Evolutionary conservation across 2,797 vertebrate species (phyloP).

Genomic region (Geotria australis): DNA sequence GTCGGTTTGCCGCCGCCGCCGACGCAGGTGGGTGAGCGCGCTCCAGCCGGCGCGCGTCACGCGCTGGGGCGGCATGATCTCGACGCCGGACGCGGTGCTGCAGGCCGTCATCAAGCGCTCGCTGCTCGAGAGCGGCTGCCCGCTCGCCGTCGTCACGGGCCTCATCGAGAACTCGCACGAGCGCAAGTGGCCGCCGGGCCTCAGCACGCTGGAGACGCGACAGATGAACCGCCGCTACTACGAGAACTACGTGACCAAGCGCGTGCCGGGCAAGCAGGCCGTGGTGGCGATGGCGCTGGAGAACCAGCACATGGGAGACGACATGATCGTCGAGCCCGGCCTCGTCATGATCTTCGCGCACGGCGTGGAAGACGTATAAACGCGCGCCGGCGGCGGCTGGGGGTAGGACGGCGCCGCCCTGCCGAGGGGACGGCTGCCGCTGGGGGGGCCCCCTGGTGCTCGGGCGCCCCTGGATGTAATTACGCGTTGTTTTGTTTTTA

Average conservation of each 20-base stretch:
- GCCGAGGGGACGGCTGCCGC: too few species aligned
- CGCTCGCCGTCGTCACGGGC: slow-evolving; percentile 77
- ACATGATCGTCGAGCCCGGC: slow-evolving; percentile 92
- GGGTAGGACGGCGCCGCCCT: too few species aligned
- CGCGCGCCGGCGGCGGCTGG: neutral
- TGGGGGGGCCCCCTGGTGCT: too few species aligned
- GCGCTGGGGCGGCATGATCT: slow-evolving; percentile 96
- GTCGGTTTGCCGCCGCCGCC: neutral
- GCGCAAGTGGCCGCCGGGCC: slow-evolving; percentile 82
- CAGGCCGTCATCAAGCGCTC: slow-evolving; percentile 92
- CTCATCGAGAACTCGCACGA: slow-evolving; percentile 91
- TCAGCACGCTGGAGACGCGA: slow-evolving; percentile 81
- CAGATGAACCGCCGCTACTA: slow-evolving; percentile 97
- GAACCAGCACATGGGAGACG: slow-evolving; percentile 96
- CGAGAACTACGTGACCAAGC: slow-evolving; percentile 95
- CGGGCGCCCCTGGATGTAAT: too few species aligned
- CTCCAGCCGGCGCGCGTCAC: slow-evolving; percentile 82
- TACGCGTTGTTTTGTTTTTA: too few species aligned
- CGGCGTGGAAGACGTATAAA: slow-evolving; percentile 58
- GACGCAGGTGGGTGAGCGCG: slow-evolving; percentile 70
- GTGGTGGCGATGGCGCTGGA: slow-evolving; percentile 97
- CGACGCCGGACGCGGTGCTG: slow-evolving; percentile 71
- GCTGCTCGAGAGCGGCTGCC: slow-evolving; percentile 80
- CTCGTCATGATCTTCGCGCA: slow-evolving; percentile 96
- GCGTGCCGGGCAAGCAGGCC: slow-evolving; percentile 86